Conservation (phyloP, 2,888 invertebrate species). For the Trachelus tabidus region DNA sequence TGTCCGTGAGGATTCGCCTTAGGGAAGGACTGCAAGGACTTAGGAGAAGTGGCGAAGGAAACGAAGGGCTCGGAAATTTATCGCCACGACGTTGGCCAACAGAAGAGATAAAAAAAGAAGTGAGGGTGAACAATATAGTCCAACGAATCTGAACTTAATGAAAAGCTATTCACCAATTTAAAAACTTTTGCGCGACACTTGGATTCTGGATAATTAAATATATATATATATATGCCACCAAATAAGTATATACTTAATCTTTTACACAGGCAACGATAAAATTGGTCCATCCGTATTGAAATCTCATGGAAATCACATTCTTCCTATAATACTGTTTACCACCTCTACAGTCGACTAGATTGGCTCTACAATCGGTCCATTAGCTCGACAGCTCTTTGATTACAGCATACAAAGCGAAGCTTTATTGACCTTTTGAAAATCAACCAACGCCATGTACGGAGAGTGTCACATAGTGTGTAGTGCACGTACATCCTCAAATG, state of each 20-base stretch:
- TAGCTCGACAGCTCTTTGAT: conserved; percentile 27
- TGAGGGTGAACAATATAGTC: conserved; percentile 15
- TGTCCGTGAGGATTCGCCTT: conserved; percentile 44
- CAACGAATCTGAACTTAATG: conserved; percentile 53
- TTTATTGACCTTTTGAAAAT: conserved; percentile 38
- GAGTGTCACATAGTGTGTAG: no score
- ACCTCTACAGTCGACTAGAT: no score
- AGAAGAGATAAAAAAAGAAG: conserved; percentile 30
- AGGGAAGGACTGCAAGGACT: conserved; percentile 30
- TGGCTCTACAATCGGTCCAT: conserved; percentile 9
- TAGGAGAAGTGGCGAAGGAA: conserved; percentile 30
- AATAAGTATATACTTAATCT: no score
- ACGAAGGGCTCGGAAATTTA: conserved; percentile 41
- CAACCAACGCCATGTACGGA: conserved; percentile 13
- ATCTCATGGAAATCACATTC: no score
- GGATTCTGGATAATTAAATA: no score
- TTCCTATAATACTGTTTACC: no score
- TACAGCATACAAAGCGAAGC: conserved; percentile 21
- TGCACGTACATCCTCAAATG: no score
- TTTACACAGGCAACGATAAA: no score
- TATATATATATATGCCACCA: no score
- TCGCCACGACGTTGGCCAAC: conserved; percentile 26
- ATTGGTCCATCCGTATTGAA: no score
- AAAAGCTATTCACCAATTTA: conserved; percentile 55
- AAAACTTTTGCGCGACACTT: no score